Evolutionary conservation across 1,140 invertebrate genomes (phyloP).

Genomic region (Venturia canescens): DNA sequence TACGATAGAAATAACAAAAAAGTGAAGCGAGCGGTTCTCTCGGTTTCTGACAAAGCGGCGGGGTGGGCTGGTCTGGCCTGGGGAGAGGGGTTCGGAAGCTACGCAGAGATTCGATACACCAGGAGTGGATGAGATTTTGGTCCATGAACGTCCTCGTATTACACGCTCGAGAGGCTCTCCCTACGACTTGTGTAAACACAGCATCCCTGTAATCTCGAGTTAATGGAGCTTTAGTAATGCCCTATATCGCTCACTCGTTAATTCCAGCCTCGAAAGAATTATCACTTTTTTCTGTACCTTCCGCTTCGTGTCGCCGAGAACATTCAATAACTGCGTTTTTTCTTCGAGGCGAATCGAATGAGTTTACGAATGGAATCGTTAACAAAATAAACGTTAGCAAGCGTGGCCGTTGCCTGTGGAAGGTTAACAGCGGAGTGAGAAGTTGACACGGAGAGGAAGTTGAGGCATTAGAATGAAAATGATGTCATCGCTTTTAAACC

Average conservation of each 20-base stretch:
- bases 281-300: background rate
- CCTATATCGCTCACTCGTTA: slow-evolving; percentile 14
- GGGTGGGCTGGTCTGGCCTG: too few relatives aligned
- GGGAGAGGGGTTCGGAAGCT: background rate
- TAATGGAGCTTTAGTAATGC: slow-evolving; percentile 64
- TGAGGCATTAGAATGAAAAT: too few relatives aligned
- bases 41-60: background rate
- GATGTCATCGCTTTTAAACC: too few relatives aligned
- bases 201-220: slow-evolving; percentile 69
- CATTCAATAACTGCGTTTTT: too few relatives aligned
- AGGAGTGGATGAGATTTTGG: slow-evolving; percentile 23
- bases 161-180: slow-evolving; percentile 60
- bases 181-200: slow-evolving; percentile 66
- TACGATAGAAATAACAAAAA: slow-evolving; percentile 10
- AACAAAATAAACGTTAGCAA: too few relatives aligned
- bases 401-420: too few relatives aligned
- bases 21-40: slow-evolving; percentile 10
- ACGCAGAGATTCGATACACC: slow-evolving; percentile 14
- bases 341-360: too few relatives aligned
- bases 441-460: too few relatives aligned
- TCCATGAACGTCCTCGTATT: slow-evolving; percentile 57
- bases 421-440: too few relatives aligned
- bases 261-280: background rate
- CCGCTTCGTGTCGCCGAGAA: too few relatives aligned
- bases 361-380: too few relatives aligned